phyloP scores from a whole-genome alignment of 2,113 vertebrate species.

The Clupea harengus region DNA sequence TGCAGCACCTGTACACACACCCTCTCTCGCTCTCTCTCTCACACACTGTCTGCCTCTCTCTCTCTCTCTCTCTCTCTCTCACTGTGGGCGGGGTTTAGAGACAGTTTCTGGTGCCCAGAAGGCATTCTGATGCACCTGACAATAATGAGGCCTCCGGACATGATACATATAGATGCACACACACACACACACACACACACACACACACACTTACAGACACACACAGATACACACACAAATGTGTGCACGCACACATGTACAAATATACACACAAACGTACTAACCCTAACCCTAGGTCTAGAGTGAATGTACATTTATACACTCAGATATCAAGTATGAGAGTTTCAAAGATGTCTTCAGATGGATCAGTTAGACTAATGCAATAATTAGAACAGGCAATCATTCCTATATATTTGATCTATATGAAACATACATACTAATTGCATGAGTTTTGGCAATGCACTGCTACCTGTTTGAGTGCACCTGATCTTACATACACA shows the following conservation, averaged over 20 bases:
- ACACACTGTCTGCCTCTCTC: not conserved
- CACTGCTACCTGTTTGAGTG: not conserved
- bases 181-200: no score
- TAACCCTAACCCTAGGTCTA: no score
- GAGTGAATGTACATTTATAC: not conserved
- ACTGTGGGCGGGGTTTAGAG: conserved; percentile 83
- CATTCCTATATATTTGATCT: no score
- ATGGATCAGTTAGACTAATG: no score
- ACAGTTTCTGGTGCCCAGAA: conserved; percentile 87
- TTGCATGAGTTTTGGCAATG: not conserved
- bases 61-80: not conserved
- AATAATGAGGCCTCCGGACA: conserved; percentile 88
- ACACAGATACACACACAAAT: not conserved
- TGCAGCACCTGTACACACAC: not conserved
- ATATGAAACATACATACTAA: not conserved
- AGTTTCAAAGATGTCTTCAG: not conserved
- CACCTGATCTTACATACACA: not conserved
- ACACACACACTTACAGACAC: not conserved
- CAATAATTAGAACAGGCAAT: not conserved
- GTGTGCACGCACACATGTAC: not conserved
- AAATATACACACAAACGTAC: not conserved
- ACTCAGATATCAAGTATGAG: no score
- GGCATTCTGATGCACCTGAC: conserved; percentile 90
- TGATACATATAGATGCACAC: conserved; percentile 56
- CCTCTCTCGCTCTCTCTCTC: not conserved